Percentiles rank a stretch among this genome's conserved stretches.
Conservation (phyloP, 2,888 invertebrate genomes). For the Coenonympha arcania region DNA sequence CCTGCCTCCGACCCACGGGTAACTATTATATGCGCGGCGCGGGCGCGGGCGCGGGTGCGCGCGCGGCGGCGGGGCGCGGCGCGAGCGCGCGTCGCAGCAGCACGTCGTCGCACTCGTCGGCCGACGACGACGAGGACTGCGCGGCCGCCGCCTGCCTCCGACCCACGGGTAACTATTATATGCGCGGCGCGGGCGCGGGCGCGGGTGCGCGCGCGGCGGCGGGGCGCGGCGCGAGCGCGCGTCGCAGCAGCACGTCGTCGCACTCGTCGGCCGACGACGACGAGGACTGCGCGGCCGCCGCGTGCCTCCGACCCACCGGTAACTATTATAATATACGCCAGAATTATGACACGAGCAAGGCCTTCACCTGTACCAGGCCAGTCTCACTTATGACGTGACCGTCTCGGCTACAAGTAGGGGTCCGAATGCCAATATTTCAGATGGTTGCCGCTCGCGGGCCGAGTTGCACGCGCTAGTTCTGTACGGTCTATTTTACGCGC, state of each 20-base stretch:
- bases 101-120: slow-evolving; percentile 50
- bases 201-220: slow-evolving; percentile 25
- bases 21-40: slow-evolving; percentile 35
- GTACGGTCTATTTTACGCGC: too few relatives aligned
- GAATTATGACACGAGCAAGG: too few relatives aligned
- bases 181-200: slow-evolving; percentile 34
- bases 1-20: slow-evolving; percentile 82
- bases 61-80: slow-evolving; percentile 17
- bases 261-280: slow-evolving; percentile 64
- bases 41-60: slow-evolving; percentile 27
- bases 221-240: slow-evolving; percentile 23
- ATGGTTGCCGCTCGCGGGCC: too few relatives aligned
- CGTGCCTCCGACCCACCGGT: too few relatives aligned
- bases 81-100: slow-evolving; percentile 36
- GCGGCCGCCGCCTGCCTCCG: slow-evolving; percentile 81
- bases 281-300: slow-evolving; percentile 82
- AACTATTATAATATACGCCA: too few relatives aligned
- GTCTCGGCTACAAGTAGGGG: too few relatives aligned
- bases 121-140: slow-evolving; percentile 79
- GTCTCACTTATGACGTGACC: too few relatives aligned
- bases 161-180: slow-evolving; percentile 76
- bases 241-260: slow-evolving; percentile 46
- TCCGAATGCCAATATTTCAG: too few relatives aligned
- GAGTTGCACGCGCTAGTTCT: too few relatives aligned
- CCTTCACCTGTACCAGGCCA: too few relatives aligned